Percentiles rank a stretch among this genome's conserved stretches.
Conservation (phyloP, 2,797 vertebrate species). For the Gallinago stenura region DNA sequence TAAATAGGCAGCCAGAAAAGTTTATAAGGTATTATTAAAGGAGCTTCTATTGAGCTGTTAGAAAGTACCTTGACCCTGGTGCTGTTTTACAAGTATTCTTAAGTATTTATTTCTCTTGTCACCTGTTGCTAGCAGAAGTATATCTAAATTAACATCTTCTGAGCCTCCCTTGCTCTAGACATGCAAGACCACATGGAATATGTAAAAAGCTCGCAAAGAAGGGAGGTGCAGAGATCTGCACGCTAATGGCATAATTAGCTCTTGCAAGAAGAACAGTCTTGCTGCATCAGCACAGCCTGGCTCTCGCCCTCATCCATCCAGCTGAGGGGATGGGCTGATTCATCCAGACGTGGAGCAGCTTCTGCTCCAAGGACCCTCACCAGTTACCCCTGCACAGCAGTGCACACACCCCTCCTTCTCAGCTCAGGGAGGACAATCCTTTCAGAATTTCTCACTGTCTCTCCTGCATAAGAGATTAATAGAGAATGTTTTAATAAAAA, state of each 20-base stretch:
- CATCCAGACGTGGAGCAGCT: fast-evolving
- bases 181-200: not conserved
- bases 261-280: not conserved
- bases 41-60: not conserved
- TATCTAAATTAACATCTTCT: not conserved
- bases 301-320: not conserved
- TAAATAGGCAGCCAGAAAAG: constrained; percentile 30
- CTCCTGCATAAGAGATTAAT: not conserved
- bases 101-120: not conserved
- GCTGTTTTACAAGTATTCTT: not conserved
- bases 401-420: not conserved
- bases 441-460: not conserved
- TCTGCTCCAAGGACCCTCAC: not conserved
- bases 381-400: not conserved
- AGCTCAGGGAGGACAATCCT: not conserved
- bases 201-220: not conserved
- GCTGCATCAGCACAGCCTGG: not conserved
- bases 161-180: not conserved
- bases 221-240: not conserved
- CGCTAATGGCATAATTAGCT: not conserved
- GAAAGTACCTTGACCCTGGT: not conserved
- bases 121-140: not conserved
- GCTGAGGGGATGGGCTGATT: not conserved
- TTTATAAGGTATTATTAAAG: constrained; percentile 5
- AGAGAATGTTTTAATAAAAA: not conserved